A percentile compares a stretch with the other conserved stretches of the same genome.
Conservation (phyloP, 2,797 vertebrate genomes). For the Meda fulgida region DNA sequence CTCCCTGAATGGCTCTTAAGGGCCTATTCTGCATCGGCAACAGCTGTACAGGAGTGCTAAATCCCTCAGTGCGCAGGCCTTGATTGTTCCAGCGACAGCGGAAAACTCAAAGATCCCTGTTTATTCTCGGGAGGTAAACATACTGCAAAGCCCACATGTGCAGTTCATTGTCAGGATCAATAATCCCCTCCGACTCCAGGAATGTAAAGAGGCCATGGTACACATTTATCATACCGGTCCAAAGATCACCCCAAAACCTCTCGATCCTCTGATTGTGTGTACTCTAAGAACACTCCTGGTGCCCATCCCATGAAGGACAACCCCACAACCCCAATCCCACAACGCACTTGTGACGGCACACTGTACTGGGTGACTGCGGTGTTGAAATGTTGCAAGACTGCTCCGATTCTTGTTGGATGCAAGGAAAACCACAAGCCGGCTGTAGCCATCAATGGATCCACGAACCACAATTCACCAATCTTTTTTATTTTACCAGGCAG, state of each 20-base stretch:
- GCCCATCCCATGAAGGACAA: not conserved
- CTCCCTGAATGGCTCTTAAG: no score
- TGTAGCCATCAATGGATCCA: not conserved
- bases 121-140: slow-evolving; percentile 34
- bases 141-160: slow-evolving; percentile 32
- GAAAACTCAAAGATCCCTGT: slow-evolving; percentile 13
- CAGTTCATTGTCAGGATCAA: slow-evolving; percentile 18
- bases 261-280: slow-evolving; percentile 25
- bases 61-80: not conserved
- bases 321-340: no score
- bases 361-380: not conserved
- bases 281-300: slow-evolving; percentile 19
- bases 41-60: not conserved
- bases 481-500: not conserved
- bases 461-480: no score
- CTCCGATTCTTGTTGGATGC: not conserved
- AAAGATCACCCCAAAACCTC: slow-evolving; percentile 40
- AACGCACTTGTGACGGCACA: not conserved
- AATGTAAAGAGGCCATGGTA: slow-evolving; percentile 24
- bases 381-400: slow-evolving; percentile 3
- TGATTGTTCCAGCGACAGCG: not conserved
- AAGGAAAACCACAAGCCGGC: not conserved
- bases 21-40: not conserved
- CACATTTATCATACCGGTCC: slow-evolving; percentile 22
- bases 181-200: slow-evolving; percentile 27